Base-by-base conservation (phyloP, 2,113 vertebrate species). In the Acinonyx jubatus region DNA sequence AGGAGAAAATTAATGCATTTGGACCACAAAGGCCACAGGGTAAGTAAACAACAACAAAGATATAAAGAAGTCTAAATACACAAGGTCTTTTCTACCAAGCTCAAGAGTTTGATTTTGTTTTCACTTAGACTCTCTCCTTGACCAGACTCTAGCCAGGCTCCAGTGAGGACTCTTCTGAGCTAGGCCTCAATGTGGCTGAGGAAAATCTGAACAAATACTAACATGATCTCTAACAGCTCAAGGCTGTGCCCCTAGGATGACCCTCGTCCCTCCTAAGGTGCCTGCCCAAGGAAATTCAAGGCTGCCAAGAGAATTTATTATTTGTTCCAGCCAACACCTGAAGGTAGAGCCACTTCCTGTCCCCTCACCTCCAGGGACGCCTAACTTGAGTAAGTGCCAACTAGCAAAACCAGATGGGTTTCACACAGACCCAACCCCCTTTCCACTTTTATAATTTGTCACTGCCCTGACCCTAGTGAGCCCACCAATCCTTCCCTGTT, bases 91-190 rank as follows among this genome's bases (percentile, higher is more conserved):
- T 38, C 45, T 55, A 48, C n/a, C 36, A 90, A 50, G 14, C 38
- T 90, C 68, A 79, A 95, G 38, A 41, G 36, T 61, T 41, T 48
- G 61, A 63, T 48, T 69, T 87, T 81, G 36, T 61, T 91, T 55
- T 27, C 61, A 36, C 41, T 25, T 45, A 79, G 45, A 92, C 41
- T 81, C 4, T 80, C 38, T 71, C 74, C 31, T 73, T 87, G 89
- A 73, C 83, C 65, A 81, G 78, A 50, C 14, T 87, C 41, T 52
- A n/a, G 2, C 18, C 73, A 52, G 83, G 19, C 5, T 50, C 33
- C 21, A 86, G 9, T 8, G 92, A 55, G 45, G 45, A n/a, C 27
- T 48, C 21, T 41, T 73, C 19, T 84, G 48, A 41, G 8, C 18
- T 25, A 63, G 18, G 18, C n/a, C n/a, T 82, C 55, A 29, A 80